Base-by-base conservation (phyloP, 2,113 vertebrate species). In the Sinocyclocheilus grahami region DNA sequence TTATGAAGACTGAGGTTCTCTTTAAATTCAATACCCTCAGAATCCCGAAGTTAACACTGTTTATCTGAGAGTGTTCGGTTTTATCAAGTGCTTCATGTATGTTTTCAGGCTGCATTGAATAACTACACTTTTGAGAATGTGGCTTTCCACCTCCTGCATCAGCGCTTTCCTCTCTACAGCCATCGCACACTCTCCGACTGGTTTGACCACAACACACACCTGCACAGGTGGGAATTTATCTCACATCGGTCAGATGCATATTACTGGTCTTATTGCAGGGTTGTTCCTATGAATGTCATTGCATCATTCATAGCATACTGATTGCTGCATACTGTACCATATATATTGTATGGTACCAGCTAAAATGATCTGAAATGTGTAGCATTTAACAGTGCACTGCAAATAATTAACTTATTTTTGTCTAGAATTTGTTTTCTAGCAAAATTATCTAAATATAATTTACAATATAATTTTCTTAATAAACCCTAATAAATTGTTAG, bases 41-140 rank as follows among this genome's bases (percentile, higher is more conserved):
- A 69, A 13, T 71, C 5, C 24, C 18, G 11, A 12, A 13, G 27
- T 1, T 53, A 71, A 67, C 33, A n/a, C 6, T 3, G 20, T 46
- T 37, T 24, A 71, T 18, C 42, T 76, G 75, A 78, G 24, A 22
- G 24, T 62, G n/a, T 82, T 42, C 30, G 30, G 30, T 33, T 33
- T n/a, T 42, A 80, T 30, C 27, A 63, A 46, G 14, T 11, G 39
- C 42, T 78, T 53, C 53, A 0, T 60, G 22, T 83, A 22, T 72
- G 16, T 83, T 67, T 90, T 1, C 91, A 99, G 98, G 97, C 96
- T 91, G 94, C 96, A n/a, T 88, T 99, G 82, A 99, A 95, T 74
- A 98, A 96, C 93, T 99, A 99, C 91, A 95, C 95, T 18, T 99
- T 99, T 94, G 97, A 99, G 95, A 99, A 98, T 0, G 98, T 99